A percentile compares a stretch with the other conserved stretches of the same genome.
These are phyloP conservation scores for Luscinia luscinia DNA, from an alignment of 2,797 vertebrate genomes.

Conservation along the genomic window DNA sequence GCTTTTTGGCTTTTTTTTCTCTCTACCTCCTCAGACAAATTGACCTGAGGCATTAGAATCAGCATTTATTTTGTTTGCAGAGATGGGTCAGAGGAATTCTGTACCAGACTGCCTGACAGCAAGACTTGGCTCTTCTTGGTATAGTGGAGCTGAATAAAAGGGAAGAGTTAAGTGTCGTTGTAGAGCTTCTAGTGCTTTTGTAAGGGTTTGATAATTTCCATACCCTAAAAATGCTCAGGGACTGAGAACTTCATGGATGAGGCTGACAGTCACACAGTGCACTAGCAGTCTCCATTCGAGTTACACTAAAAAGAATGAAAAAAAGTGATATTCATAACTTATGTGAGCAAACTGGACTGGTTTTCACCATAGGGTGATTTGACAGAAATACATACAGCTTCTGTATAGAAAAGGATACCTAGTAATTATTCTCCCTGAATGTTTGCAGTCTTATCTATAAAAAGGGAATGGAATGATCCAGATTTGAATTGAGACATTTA, in stretches of 20 bases:
- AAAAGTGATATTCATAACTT: background rate
- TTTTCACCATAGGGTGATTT: background rate
- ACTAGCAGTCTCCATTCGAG: background rate
- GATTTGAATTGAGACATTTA: background rate
- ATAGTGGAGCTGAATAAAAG: background rate
- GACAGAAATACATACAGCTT: background rate
- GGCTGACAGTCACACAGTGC: fast-evolving
- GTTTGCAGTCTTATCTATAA: background rate
- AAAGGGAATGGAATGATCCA: background rate
- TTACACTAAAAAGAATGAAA: background rate
- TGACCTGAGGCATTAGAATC: background rate
- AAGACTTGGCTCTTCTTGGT: background rate
- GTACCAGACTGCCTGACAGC: background rate
- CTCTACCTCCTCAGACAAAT: background rate
- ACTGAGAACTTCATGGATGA: background rate
- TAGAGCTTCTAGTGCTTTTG: background rate
- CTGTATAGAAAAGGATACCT: background rate
- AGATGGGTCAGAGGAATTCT: background rate
- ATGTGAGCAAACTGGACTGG: background rate
- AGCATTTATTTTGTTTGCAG: background rate
- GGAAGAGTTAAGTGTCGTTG: background rate
- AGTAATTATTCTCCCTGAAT: background rate
- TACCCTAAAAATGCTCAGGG: background rate
- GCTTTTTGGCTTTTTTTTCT: background rate
- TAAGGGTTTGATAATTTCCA: background rate